phyloP scores from a whole-genome alignment of 2,113 vertebrate species.

The Taxidea taxus region DNA sequence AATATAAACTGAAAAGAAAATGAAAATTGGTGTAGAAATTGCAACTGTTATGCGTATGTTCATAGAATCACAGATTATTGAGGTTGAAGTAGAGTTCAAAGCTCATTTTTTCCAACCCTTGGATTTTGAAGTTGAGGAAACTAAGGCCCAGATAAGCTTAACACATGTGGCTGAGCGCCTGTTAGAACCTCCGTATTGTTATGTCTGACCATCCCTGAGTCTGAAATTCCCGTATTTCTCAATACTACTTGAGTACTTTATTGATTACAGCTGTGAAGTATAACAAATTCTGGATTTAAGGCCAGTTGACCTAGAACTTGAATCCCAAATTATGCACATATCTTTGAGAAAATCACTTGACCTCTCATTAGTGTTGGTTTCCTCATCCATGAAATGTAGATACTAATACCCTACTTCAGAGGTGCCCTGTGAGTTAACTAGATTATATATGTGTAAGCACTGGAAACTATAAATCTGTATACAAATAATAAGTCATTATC shows the following conservation, averaged over 20 bases:
- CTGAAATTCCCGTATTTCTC: not conserved
- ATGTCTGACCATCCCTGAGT: not conserved
- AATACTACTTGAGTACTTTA: not conserved
- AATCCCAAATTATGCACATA: not conserved
- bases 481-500: constrained; percentile 23
- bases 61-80: not conserved
- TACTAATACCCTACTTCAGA: not conserved
- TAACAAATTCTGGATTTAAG: not conserved
- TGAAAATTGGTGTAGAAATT: not conserved
- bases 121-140: constrained; percentile 2
- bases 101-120: not conserved
- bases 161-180: not conserved
- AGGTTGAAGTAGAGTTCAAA: not conserved
- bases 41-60: not conserved
- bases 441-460: not conserved
- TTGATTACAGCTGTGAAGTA: not conserved
- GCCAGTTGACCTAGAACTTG: not conserved
- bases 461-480: not conserved
- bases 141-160: not conserved
- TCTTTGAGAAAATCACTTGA: not conserved
- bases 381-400: not conserved
- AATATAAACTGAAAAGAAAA: not conserved
- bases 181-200: not conserved
- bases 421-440: not conserved
- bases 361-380: not conserved